Evolutionary conservation across 2,888 invertebrate genomes (phyloP).

Genomic region (Brenthis daphne): DNA sequence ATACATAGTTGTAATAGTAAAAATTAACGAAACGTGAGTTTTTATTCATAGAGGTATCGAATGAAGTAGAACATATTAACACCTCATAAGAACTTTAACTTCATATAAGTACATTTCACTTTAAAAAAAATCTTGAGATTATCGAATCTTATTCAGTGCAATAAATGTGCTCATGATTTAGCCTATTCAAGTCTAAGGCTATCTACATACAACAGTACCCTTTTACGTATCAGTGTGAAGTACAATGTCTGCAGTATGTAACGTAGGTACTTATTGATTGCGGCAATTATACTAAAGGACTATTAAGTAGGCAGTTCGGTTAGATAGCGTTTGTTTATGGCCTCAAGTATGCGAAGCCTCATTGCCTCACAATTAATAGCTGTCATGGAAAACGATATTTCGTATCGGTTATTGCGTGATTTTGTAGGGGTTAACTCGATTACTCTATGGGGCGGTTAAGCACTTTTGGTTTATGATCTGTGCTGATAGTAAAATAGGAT

Average conservation of each 20-base stretch:
- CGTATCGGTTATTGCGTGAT: slow-evolving; percentile 63
- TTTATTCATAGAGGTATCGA: too few relatives aligned
- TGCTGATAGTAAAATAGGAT: slow-evolving; percentile 41
- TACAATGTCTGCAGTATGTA: slow-evolving; percentile 27
- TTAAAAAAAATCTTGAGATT: neutral
- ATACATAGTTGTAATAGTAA: too few relatives aligned
- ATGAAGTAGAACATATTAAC: too few relatives aligned
- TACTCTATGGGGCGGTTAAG: slow-evolving; percentile 59
- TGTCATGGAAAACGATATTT: slow-evolving; percentile 66
- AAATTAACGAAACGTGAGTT: too few relatives aligned
- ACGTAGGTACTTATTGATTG: slow-evolving; percentile 48
- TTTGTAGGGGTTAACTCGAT: slow-evolving; percentile 71
- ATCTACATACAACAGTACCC: slow-evolving; percentile 22
- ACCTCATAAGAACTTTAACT: neutral
- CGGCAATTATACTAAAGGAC: slow-evolving; percentile 63
- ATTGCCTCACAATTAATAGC: slow-evolving; percentile 63
- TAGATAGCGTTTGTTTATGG: slow-evolving; percentile 66
- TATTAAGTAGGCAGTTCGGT: slow-evolving; percentile 58
- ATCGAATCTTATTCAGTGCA: neutral
- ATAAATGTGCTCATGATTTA: slow-evolving; percentile 1
- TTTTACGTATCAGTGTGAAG: slow-evolving; percentile 25
- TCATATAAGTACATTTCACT: neutral
- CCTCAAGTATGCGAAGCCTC: slow-evolving; percentile 61
- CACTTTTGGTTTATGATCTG: slow-evolving; percentile 51
- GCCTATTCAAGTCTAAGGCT: slow-evolving; percentile 3